Conservation (phyloP, 2,797 vertebrate genomes). For the Hyperoplus lanceolatus region DNA sequence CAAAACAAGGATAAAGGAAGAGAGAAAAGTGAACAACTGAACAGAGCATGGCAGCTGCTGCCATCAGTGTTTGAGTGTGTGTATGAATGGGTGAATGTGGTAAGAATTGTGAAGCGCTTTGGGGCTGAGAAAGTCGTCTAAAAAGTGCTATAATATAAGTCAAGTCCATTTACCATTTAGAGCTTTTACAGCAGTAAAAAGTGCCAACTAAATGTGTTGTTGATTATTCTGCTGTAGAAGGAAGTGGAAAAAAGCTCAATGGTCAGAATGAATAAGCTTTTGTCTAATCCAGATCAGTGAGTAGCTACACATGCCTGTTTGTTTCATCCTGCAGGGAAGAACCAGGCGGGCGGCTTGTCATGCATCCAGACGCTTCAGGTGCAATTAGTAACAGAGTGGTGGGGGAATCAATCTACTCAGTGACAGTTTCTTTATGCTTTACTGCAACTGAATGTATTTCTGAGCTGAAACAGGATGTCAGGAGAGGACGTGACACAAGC, state of each 20-base stretch:
- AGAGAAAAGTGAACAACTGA: not conserved
- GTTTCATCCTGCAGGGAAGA: not conserved
- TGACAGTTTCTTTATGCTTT: not conserved
- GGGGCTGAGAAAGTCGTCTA: no score
- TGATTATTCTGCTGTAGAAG: conserved; percentile 25
- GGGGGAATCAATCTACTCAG: not conserved
- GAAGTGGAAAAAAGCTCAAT: conserved; percentile 48
- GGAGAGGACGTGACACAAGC: conserved; percentile 6
- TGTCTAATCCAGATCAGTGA: conserved; percentile 28
- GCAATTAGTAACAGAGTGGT: not conserved
- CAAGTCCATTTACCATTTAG: no score
- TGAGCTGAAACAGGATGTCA: conserved; percentile 18
- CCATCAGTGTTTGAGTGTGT: no score
- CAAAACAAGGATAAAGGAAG: not conserved
- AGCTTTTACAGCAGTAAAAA: not conserved
- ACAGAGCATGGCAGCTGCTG: no score
- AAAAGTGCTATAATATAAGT: no score
- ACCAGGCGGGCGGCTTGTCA: conserved; percentile 7
- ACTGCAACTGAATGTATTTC: not conserved
- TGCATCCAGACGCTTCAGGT: conserved; percentile 10
- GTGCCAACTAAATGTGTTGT: conserved; percentile 11
- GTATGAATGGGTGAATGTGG: no score
- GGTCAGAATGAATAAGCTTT: conserved; percentile 48
- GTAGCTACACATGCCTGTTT: conserved; percentile 2
- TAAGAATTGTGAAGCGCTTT: no score